Evolutionary conservation across 1,140 invertebrate species (phyloP), one percentile per base, ranked within the genome.

Genomic region (Apis dorsata): DNA sequence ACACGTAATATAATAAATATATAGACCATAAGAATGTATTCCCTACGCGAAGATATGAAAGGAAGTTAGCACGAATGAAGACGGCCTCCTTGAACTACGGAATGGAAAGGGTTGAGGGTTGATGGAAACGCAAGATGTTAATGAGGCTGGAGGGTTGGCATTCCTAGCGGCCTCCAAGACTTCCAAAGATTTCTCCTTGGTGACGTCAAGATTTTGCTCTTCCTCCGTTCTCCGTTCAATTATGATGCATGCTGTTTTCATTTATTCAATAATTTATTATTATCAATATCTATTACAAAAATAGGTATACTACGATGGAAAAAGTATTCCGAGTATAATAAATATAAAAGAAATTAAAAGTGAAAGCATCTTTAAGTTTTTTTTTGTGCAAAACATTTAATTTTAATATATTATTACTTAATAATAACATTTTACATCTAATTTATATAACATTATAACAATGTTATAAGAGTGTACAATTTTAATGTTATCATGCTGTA

Each of bases 121-220:
- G 90, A 91, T 89, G 90, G 87, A 92, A 92, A 92, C 91, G 92
- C 90, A 93, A 93, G 93, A 94, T 94, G 93, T 94, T 94, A 94
- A 94, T 94, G 93, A 94, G 93, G 92, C 90, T 89, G 92, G 90
- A 94, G 93, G 93, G 91, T 94, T 94, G 87, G 92, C 91, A 94
- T 94, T 94, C 93, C 91, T 93, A 78, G 92, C 92, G 90, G 91
- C 90, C 91, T 92, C 90, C 91, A 92, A 93, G 92, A 93, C 92
- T 93, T 91, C 91, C 92, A 92, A 94, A 93, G 93, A 94, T 94
- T 94, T 92, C 91, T 92, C 91, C 85, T 89, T 86, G 91, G 90
- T 92, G 91, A 93, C 91, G 92, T 92, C 92, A 93, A 90, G 91
- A 92, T 91, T 91, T 89, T 89, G 81, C 85, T 92, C 88, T 87